These are phyloP conservation scores for Notodonta ziczac DNA, from an alignment of 2,888 invertebrate genomes.

Conservation along the genomic window DNA sequence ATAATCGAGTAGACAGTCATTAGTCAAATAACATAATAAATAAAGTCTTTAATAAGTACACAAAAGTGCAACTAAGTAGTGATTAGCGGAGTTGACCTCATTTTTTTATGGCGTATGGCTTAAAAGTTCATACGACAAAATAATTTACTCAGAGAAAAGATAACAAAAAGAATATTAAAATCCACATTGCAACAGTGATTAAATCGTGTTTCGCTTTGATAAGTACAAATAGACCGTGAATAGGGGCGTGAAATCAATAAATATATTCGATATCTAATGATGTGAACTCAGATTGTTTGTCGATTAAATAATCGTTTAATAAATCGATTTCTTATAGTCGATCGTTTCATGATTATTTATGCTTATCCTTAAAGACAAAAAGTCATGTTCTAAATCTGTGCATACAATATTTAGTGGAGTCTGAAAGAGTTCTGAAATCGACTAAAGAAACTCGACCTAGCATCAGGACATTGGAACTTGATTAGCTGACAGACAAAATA, in stretches of 20 bases:
- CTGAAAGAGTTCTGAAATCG: not conserved
- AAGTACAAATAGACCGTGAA: constrained; percentile 45
- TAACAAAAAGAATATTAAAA: constrained; percentile 18
- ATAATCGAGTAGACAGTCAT: not conserved
- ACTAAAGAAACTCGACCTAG: not conserved
- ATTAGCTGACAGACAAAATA: not conserved
- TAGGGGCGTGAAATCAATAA: constrained; percentile 59
- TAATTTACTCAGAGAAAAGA: constrained; percentile 10
- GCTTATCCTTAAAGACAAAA: constrained; percentile 13
- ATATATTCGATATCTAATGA: constrained; percentile 37
- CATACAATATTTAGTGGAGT: not conserved
- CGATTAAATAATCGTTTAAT: constrained; percentile 38
- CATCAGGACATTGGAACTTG: not conserved
- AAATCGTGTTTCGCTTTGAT: constrained; percentile 36
- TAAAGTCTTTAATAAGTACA: not conserved
- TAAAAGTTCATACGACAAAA: not conserved
- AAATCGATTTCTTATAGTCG: constrained; percentile 33
- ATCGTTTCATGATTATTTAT: constrained; percentile 22
- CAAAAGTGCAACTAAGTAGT: not conserved
- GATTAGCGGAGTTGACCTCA: not conserved
- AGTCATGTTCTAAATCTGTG: not conserved
- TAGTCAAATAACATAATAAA: not conserved
- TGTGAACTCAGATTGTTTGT: constrained; percentile 42
- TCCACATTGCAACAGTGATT: constrained; percentile 26
- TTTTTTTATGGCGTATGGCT: not conserved